These are phyloP conservation scores for Eulimnadia texana DNA, from an alignment of 1,140 invertebrate genomes.

Conservation along the genomic window DNA sequence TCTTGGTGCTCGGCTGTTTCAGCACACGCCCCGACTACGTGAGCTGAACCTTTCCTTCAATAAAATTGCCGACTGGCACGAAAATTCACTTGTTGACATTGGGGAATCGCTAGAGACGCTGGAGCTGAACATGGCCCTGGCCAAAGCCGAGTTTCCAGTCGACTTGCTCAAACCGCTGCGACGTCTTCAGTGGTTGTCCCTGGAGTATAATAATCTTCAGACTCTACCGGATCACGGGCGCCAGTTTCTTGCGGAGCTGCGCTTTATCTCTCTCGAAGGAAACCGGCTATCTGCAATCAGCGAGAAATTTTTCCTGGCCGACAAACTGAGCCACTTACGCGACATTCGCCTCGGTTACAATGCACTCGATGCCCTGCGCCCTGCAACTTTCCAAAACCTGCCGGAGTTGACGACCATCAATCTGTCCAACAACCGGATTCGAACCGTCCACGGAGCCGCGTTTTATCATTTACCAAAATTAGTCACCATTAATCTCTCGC, in stretches of 20 bases:
- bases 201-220: slow-evolving; percentile 76
- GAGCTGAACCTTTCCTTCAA: slow-evolving; percentile 82
- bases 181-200: slow-evolving; percentile 62
- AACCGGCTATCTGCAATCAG: slow-evolving; percentile 54
- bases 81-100: slow-evolving; percentile 55
- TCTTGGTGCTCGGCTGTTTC: slow-evolving; percentile 55
- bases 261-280: slow-evolving; percentile 72
- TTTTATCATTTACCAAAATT: slow-evolving; percentile 51
- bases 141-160: slow-evolving; percentile 58
- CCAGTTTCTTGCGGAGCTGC: slow-evolving; percentile 47
- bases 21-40: slow-evolving; percentile 48
- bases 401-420: slow-evolving; percentile 48
- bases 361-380: slow-evolving; percentile 40
- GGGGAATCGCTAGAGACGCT: slow-evolving; percentile 58
- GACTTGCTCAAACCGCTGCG: slow-evolving; percentile 50
- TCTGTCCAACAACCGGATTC: slow-evolving; percentile 53
- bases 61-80: slow-evolving; percentile 57
- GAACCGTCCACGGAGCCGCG: slow-evolving; percentile 35
- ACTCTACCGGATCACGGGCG: slow-evolving; percentile 42
- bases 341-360: slow-evolving; percentile 64
- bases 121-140: slow-evolving; percentile 69
- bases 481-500: slow-evolving; percentile 47
- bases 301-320: slow-evolving; percentile 45
- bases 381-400: slow-evolving; percentile 40
- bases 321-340: slow-evolving; percentile 51